A percentile compares a stretch with the other conserved stretches of the same genome.
phyloP scores from a whole-genome alignment of 2,888 invertebrate species.

The Dolichopus griseipennis region DNA sequence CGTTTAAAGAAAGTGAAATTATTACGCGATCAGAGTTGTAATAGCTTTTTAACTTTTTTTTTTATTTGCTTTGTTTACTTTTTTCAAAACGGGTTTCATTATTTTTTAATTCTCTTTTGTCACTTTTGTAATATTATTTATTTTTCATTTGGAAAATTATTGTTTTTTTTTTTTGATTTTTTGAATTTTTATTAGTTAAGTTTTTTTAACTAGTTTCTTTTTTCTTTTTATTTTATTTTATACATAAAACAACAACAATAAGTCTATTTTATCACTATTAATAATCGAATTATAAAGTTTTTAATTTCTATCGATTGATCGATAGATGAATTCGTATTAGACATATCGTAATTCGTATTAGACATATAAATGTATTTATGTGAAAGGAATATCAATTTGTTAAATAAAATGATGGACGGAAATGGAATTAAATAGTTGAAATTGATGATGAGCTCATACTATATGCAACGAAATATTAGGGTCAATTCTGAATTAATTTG shows the following conservation, averaged over 20 bases:
- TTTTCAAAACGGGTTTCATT: neutral
- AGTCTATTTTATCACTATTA: neutral
- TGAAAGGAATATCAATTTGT: neutral
- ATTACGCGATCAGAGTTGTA: slow-evolving; percentile 3
- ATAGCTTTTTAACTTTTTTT: neutral
- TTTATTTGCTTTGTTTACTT: neutral
- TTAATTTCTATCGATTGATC: no score
- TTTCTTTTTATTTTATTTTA: slow-evolving; percentile 8
- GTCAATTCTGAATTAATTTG: neutral
- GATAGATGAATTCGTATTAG: no score
- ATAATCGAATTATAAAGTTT: neutral
- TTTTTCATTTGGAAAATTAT: no score
- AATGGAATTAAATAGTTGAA: neutral
- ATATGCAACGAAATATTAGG: neutral
- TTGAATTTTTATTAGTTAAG: neutral
- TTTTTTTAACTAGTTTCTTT: neutral
- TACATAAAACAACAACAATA: no score
- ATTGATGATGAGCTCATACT: slow-evolving; percentile 3
- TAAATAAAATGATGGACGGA: neutral
- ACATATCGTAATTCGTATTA: no score
- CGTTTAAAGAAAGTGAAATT: neutral
- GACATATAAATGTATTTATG: neutral
- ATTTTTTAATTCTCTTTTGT: neutral
- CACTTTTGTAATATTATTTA: no score
- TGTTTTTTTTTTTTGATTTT: no score